Evolutionary conservation across 2,797 vertebrate genomes (phyloP).

Genomic region (Sebastes minor): DNA sequence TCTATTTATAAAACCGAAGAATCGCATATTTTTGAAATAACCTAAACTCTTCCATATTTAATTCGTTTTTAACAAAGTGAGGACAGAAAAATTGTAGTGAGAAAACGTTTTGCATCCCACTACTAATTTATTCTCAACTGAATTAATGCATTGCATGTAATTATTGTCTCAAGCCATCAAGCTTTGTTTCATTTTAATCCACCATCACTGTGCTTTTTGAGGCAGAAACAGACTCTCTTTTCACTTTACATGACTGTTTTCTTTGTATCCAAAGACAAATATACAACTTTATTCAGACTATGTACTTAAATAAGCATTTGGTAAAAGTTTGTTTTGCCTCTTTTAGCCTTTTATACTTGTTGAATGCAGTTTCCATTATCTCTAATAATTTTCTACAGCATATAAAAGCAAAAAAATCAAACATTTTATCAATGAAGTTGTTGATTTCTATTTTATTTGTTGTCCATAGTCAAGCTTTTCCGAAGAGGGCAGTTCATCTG

Average conservation of each 20-base stretch:
- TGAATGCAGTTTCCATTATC: not conserved
- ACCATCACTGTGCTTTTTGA: not conserved
- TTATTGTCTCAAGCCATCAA: not conserved
- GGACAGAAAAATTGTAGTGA: accelerated
- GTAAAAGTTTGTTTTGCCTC: not conserved
- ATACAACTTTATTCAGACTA: not conserved
- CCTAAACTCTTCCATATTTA: not conserved
- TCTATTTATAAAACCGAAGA: not conserved
- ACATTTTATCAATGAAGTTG: not conserved
- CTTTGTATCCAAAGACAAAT: not conserved
- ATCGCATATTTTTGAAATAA: not conserved
- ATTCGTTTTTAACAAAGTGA: not conserved
- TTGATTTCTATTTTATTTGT: not conserved
- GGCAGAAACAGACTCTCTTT: not conserved
- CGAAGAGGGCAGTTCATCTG: conserved; percentile 72
- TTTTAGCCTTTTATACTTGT: not conserved
- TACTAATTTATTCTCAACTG: not conserved
- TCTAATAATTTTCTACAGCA: not conserved
- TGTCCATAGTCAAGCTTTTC: conserved; percentile 71
- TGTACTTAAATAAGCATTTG: not conserved
- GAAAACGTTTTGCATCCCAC: not conserved
- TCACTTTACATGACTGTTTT: not conserved
- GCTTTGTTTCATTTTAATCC: conserved; percentile 15
- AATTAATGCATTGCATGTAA: not conserved
- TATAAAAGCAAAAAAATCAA: not conserved